Conservation (phyloP, 2,113 vertebrate genomes). For the Amphilophus citrinellus region DNA sequence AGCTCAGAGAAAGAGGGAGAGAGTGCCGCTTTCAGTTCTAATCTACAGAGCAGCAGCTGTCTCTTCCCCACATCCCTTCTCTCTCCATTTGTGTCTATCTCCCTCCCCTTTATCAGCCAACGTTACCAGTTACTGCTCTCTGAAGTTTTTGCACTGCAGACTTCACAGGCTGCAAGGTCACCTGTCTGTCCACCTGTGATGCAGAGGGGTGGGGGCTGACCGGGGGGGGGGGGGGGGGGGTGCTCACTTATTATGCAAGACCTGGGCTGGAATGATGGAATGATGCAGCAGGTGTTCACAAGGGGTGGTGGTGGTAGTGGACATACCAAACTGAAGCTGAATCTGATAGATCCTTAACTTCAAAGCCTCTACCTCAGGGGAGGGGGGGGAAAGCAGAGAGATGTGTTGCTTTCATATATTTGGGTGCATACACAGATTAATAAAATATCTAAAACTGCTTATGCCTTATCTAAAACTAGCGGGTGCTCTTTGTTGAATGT, state of each 20-base stretch:
- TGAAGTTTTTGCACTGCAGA: slow-evolving; percentile 56
- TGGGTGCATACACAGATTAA: neutral
- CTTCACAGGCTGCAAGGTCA: slow-evolving; percentile 73
- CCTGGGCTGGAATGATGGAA: neutral
- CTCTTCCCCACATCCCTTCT: slow-evolving; percentile 41
- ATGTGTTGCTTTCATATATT: slow-evolving; percentile 31
- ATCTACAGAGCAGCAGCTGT: slow-evolving; percentile 80
- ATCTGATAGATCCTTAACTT: slow-evolving; percentile 69
- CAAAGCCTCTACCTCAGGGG: slow-evolving; percentile 64
- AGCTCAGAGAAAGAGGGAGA: slow-evolving; percentile 22
- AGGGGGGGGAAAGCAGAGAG: no score
- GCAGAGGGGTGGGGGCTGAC: neutral
- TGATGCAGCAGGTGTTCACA: slow-evolving; percentile 27
- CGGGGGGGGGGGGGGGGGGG: neutral
- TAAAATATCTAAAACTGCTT: neutral
- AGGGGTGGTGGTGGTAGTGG: neutral
- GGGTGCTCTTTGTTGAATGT: neutral
- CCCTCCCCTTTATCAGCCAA: slow-evolving; percentile 62
- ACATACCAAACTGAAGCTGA: slow-evolving; percentile 55
- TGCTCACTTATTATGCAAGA: slow-evolving; percentile 20
- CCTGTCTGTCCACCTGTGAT: slow-evolving; percentile 46
- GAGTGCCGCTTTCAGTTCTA: slow-evolving; percentile 71
- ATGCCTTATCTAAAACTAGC: neutral
- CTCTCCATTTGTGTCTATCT: slow-evolving; percentile 33
- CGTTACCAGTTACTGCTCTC: slow-evolving; percentile 58